phyloP scores from a whole-genome alignment of 2,113 vertebrate genomes.

The Neomonachus schauinslandi region DNA sequence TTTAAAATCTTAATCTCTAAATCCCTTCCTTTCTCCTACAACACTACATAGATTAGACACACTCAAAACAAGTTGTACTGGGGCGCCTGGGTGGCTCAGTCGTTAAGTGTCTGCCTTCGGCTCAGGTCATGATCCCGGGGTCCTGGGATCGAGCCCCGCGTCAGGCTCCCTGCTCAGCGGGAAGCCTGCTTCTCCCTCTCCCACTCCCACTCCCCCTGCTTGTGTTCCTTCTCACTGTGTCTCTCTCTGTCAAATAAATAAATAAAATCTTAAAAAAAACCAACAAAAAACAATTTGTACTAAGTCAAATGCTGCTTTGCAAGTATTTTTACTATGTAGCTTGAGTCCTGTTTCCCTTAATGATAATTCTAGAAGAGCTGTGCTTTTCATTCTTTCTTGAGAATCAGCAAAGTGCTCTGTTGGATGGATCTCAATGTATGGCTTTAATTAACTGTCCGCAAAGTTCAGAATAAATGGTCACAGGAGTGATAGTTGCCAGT shows the following conservation, averaged over 20 bases:
- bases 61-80: not conserved
- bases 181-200: too few relatives aligned
- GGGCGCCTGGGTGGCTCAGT: too few relatives aligned
- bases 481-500: not conserved
- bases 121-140: too few relatives aligned
- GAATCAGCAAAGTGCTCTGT: slow-evolving; percentile 20
- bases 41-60: not conserved
- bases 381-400: not conserved
- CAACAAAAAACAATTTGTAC: not conserved
- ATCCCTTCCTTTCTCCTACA: slow-evolving; percentile 38
- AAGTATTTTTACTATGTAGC: slow-evolving; percentile 39
- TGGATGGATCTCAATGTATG: not conserved
- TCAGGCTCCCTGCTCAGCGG: too few relatives aligned
- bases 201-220: too few relatives aligned
- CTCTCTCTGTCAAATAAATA: too few relatives aligned
- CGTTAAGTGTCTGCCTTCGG: too few relatives aligned
- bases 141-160: too few relatives aligned
- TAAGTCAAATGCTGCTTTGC: slow-evolving; percentile 9
- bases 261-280: too few relatives aligned
- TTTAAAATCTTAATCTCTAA: slow-evolving; percentile 49
- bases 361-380: slow-evolving; percentile 4
- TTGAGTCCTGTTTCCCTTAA: slow-evolving; percentile 2
- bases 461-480: not conserved
- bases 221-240: too few relatives aligned
- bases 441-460: not conserved